phyloP scores from a whole-genome alignment of 2,888 invertebrate genomes.

The Blastobasis adustella region DNA sequence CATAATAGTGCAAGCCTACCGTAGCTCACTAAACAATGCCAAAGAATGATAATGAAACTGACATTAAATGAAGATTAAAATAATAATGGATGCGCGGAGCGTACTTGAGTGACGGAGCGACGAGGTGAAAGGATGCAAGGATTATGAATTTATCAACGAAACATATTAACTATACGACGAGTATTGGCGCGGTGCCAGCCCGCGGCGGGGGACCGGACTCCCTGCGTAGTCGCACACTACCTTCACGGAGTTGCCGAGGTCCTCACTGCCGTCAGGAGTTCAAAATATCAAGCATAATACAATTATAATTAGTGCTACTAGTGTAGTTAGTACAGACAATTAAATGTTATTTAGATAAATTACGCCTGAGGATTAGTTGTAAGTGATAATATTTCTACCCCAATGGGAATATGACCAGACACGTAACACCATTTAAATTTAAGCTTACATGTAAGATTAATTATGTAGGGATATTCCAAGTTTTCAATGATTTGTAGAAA shows the following conservation, averaged over 20 bases:
- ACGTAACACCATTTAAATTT: conserved; percentile 58
- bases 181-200: too few species aligned
- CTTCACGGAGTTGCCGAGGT: conserved; percentile 50
- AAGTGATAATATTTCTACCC: conserved; percentile 34
- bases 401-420: conserved; percentile 42
- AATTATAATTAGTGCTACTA: conserved; percentile 59
- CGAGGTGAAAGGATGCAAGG: conserved; percentile 46
- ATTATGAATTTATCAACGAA: conserved; percentile 33
- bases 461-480: conserved; percentile 30
- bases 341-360: conserved; percentile 35
- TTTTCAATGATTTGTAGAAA: conserved; percentile 36
- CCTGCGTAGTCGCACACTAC: conserved; percentile 49
- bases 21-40: conserved; percentile 72
- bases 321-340: conserved; percentile 45
- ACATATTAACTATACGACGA: conserved; percentile 28
- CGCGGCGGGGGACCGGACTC: conserved; percentile 23
- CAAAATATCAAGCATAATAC: conserved; percentile 61
- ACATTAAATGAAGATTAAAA: conserved; percentile 27
- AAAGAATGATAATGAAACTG: conserved; percentile 62
- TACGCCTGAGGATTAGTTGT: conserved; percentile 33
- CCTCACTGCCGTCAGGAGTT: conserved; percentile 28
- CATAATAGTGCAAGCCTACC: conserved; percentile 39
- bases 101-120: conserved; percentile 42
- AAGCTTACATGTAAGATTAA: conserved; percentile 35
- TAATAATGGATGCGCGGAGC: conserved; percentile 38